Evolutionary conservation across 2,888 invertebrate genomes (phyloP).

Genomic region (Helobdella robusta): DNA sequence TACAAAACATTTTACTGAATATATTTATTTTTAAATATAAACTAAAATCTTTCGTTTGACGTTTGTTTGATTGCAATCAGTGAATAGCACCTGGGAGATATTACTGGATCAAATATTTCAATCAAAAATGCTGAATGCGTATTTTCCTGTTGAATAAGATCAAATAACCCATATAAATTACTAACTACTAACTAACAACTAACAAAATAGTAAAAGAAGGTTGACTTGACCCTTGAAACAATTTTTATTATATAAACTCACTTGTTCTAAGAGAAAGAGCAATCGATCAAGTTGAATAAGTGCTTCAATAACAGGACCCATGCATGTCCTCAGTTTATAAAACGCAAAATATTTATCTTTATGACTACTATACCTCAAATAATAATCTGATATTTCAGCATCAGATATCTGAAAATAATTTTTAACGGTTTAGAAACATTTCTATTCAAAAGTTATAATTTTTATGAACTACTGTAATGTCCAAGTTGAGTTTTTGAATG

Average conservation of each 20-base stretch:
- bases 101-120: conserved; percentile 70
- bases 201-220: too few species aligned
- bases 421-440: neutral
- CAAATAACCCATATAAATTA: too few species aligned
- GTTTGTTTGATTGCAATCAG: conserved; percentile 27
- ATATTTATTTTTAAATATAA: too few species aligned
- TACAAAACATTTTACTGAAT: too few species aligned
- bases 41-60: too few species aligned
- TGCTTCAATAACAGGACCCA: conserved; percentile 72
- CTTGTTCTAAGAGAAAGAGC: conserved; percentile 63
- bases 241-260: conserved; percentile 38
- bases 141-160: conserved; percentile 27
- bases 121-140: conserved; percentile 57
- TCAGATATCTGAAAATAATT: conserved; percentile 24
- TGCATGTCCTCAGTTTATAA: conserved; percentile 65
- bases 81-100: conserved; percentile 73
- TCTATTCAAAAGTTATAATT: too few species aligned
- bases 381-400: conserved; percentile 20
- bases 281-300: conserved; percentile 72
- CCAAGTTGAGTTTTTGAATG: conserved; percentile 53
- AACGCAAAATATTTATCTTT: conserved; percentile 52
- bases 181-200: too few species aligned
- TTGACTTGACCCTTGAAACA: too few species aligned
- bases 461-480: too few species aligned
- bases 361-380: conserved; percentile 2